A percentile compares a stretch with the other conserved stretches of the same genome.
Conservation (phyloP, 92 coral and sea anemone genomes). For the Bergia sp. region DNA sequence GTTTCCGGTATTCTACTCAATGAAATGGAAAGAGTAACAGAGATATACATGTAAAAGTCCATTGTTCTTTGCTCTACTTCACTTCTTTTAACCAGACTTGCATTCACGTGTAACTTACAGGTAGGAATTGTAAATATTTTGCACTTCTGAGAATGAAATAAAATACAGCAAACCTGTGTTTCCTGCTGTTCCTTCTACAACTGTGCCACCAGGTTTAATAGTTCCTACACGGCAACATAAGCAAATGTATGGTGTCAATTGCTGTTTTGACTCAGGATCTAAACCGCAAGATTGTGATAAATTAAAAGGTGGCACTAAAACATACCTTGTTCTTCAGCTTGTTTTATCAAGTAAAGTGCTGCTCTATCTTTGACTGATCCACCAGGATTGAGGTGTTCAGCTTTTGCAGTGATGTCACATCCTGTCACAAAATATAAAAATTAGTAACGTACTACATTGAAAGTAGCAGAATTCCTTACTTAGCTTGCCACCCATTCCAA, state of each 20-base stretch:
- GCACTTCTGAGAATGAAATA: background rate
- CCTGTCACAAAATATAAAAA: constrained; percentile 54
- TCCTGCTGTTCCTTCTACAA: constrained; percentile 98
- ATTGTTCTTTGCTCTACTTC: too few relatives aligned
- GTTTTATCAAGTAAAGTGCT: constrained; percentile 85
- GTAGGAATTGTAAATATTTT: background rate
- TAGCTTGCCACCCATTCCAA: background rate
- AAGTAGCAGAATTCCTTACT: background rate
- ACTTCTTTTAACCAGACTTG: background rate
- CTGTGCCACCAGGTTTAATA: constrained; percentile 90
- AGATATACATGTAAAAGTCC: too few relatives aligned
- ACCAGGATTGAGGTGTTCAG: constrained; percentile 93
- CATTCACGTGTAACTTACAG: background rate
- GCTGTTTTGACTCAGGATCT: background rate
- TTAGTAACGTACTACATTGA: background rate
- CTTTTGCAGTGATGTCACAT: constrained; percentile 94
- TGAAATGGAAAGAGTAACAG: too few relatives aligned
- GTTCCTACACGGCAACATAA: constrained; percentile 36
- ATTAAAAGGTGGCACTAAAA: background rate
- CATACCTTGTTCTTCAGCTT: constrained; percentile 96
- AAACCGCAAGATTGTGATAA: background rate
- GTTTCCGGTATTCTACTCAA: too few relatives aligned
- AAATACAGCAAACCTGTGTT: constrained; percentile 75
- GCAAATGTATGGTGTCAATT: background rate
- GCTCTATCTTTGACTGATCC: constrained; percentile 98